Percentiles rank a stretch among this genome's conserved stretches.
These are phyloP conservation scores for Synanthedon tipuliformis DNA, from an alignment of 2,888 invertebrate species.

Conservation along the genomic window DNA sequence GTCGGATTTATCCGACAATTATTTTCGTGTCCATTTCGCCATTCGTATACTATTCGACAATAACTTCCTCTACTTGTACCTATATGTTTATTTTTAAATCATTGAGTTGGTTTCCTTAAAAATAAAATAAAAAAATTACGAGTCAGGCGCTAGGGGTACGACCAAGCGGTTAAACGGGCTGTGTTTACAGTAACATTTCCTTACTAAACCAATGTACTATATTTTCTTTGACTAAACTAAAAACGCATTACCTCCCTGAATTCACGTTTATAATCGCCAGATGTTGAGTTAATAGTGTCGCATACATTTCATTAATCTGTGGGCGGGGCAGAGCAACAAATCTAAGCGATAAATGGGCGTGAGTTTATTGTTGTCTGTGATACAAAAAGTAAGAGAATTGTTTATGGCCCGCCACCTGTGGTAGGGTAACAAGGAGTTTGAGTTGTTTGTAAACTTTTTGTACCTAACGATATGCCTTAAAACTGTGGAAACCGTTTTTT, in stretches of 20 bases:
- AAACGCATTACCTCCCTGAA: not conserved
- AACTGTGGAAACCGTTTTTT: too few species aligned
- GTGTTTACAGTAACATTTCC: too few species aligned
- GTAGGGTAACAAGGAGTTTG: constrained; percentile 1
- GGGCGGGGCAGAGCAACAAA: not conserved
- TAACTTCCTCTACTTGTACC: too few species aligned
- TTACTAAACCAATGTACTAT: too few species aligned
- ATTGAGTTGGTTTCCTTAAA: too few species aligned
- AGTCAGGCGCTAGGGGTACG: too few species aligned
- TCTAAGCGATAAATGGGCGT: not conserved
- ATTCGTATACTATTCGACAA: too few species aligned
- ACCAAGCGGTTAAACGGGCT: too few species aligned
- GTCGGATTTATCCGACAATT: too few species aligned
- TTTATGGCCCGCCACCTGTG: constrained; percentile 2
- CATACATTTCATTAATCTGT: not conserved
- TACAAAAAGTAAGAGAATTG: not conserved
- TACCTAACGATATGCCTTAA: not conserved
- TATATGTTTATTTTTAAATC: too few species aligned
- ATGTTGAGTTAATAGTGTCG: not conserved
- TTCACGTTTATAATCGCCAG: not conserved
- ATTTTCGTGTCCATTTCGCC: too few species aligned
- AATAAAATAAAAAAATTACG: too few species aligned
- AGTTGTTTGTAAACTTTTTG: not conserved
- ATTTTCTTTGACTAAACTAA: not conserved
- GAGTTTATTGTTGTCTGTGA: not conserved